A percentile compares a stretch with the other conserved stretches of the same genome.
These are phyloP conservation scores for Chionis minor DNA, from an alignment of 2,113 vertebrate genomes.

Conservation along the genomic window DNA sequence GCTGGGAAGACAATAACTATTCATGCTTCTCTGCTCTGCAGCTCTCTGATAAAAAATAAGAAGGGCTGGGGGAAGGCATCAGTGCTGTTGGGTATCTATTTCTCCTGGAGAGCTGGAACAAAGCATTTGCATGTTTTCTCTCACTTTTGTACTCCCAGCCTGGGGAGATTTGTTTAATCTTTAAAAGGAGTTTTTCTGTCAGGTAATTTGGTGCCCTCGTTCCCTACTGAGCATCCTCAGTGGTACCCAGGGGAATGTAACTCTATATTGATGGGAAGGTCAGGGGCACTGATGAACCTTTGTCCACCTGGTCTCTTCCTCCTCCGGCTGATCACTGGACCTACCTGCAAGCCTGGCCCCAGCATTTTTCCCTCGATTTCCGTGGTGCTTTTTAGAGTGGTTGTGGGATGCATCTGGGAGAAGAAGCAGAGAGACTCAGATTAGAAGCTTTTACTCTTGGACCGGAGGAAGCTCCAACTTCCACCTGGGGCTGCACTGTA, in stretches of 20 bases:
- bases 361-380: constrained; percentile 39
- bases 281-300: background rate
- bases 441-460: background rate
- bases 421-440: background rate
- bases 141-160: background rate
- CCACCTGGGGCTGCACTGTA: background rate
- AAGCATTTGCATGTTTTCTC: background rate
- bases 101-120: background rate
- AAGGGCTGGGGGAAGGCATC: background rate
- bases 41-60: background rate
- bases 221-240: background rate
- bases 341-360: constrained; percentile 52
- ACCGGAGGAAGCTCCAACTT: background rate
- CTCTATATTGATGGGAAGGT: background rate
- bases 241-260: background rate
- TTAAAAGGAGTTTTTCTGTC: background rate
- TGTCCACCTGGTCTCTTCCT: background rate
- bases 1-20: background rate
- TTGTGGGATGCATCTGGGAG: background rate
- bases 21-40: background rate
- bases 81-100: background rate
- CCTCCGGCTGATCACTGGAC: background rate
- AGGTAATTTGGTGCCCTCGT: background rate
- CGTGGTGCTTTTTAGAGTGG: constrained; percentile 45
- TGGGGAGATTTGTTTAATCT: background rate